A percentile compares a stretch with the other conserved stretches of the same genome.
Evolutionary conservation across 2,888 invertebrate species (phyloP).

Genomic region (Agrotis exclamationis): DNA sequence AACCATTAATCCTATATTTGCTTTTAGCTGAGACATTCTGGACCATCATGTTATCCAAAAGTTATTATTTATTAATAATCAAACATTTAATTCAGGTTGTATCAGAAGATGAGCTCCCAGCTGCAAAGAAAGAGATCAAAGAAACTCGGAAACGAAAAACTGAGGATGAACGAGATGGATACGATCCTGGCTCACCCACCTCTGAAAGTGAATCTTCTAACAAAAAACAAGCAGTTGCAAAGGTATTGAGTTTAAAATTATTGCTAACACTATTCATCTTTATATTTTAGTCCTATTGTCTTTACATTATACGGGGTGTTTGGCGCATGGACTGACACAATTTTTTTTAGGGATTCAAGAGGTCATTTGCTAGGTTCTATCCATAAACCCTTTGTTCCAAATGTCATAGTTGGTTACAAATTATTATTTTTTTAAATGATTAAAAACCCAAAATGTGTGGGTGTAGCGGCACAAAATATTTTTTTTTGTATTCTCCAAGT

Average conservation of each 20-base stretch:
- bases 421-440: too few relatives aligned
- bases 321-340: too few relatives aligned
- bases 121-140: constrained; percentile 91
- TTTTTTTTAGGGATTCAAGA: too few relatives aligned
- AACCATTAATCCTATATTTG: constrained; percentile 1
- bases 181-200: constrained; percentile 95
- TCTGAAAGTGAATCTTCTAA: constrained; percentile 93
- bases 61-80: neutral
- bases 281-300: neutral
- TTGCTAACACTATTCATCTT: neutral
- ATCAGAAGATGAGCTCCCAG: constrained; percentile 95
- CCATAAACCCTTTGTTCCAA: too few relatives aligned
- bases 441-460: too few relatives aligned
- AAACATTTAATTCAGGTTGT: constrained; percentile 89
- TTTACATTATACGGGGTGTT: neutral
- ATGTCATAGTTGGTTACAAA: too few relatives aligned
- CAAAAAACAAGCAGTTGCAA: constrained; percentile 89
- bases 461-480: too few relatives aligned
- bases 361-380: too few relatives aligned
- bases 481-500: too few relatives aligned
- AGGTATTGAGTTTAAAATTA: constrained; percentile 72
- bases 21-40: neutral
- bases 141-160: constrained; percentile 90
- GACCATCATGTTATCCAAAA: neutral
- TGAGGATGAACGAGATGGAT: constrained; percentile 91